These are phyloP conservation scores for Chouioia cunea DNA, from an alignment of 2,888 invertebrate genomes.

Conservation along the genomic window DNA sequence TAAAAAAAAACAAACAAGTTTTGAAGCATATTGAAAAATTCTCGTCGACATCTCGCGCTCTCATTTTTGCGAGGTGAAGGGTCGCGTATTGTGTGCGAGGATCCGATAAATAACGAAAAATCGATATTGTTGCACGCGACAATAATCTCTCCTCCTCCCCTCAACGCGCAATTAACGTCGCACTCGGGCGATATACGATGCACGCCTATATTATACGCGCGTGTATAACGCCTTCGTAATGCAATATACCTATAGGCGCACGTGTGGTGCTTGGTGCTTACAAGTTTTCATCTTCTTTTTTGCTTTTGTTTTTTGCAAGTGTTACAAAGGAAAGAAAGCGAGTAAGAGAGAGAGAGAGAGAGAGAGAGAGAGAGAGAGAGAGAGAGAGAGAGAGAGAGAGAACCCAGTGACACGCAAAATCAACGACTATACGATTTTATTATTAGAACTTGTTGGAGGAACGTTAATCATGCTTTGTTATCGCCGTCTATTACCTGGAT, in stretches of 20 bases:
- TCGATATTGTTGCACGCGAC: constrained; percentile 34
- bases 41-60: too few relatives aligned
- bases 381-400: too few relatives aligned
- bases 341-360: neutral
- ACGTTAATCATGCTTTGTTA: too few relatives aligned
- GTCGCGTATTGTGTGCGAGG: neutral
- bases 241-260: too few relatives aligned
- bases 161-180: constrained; percentile 39
- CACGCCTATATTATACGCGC: neutral
- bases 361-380: neutral
- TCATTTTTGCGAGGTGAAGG: too few relatives aligned
- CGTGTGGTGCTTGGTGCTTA: too few relatives aligned
- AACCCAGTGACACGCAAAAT: too few relatives aligned
- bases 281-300: neutral
- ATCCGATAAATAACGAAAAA: constrained; percentile 28
- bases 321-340: constrained; percentile 14
- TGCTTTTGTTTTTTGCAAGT: neutral
- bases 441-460: too few relatives aligned
- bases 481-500: too few relatives aligned
- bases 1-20: too few relatives aligned
- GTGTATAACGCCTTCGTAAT: neutral
- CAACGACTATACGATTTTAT: too few relatives aligned
- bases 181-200: constrained; percentile 27
- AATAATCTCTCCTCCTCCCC: constrained; percentile 10
- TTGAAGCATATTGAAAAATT: too few relatives aligned